Evolutionary conservation across 2,888 invertebrate genomes (phyloP).

Genomic region (Lepidochitona cinerea): DNA sequence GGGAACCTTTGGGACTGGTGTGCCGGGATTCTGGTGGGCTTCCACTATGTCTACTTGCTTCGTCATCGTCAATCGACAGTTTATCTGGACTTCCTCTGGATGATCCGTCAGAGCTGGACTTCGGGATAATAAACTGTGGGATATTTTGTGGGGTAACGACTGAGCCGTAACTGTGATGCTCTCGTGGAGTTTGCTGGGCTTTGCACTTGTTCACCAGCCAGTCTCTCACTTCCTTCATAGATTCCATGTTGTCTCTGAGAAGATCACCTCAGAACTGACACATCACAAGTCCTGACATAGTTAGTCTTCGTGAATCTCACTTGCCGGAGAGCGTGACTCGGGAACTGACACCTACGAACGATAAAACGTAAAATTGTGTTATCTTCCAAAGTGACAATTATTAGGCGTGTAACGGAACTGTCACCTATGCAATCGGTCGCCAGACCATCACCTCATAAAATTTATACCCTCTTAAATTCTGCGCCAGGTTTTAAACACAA

Average conservation of each 20-base stretch:
- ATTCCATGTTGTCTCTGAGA: conserved; percentile 54
- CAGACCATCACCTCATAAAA: too few relatives aligned
- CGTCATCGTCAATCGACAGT: conserved; percentile 36
- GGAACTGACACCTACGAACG: too few relatives aligned
- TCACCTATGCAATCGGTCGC: too few relatives aligned
- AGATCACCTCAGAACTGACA: too few relatives aligned
- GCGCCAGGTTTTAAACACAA: too few relatives aligned
- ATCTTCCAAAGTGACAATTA: too few relatives aligned
- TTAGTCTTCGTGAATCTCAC: too few relatives aligned
- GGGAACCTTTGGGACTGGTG: conserved; percentile 2
- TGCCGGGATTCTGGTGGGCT: conserved; percentile 28
- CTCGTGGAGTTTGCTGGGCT: conserved; percentile 11
- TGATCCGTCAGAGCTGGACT: conserved; percentile 43
- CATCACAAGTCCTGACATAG: too few relatives aligned
- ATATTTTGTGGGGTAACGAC: conserved; percentile 57
- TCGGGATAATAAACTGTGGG: conserved; percentile 62
- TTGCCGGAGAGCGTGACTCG: too few relatives aligned
- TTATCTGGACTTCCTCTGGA: conserved; percentile 48
- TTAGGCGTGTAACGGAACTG: too few relatives aligned
- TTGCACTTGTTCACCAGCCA: conserved; percentile 58
- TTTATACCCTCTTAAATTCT: too few relatives aligned
- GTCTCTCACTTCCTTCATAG: conserved; percentile 53
- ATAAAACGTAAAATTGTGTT: too few relatives aligned
- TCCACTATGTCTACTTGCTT: conserved; percentile 43
- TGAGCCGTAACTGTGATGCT: conserved; percentile 23